Conservation (phyloP, 2,113 vertebrate genomes). For the Brachionichthys hirsutus region DNA sequence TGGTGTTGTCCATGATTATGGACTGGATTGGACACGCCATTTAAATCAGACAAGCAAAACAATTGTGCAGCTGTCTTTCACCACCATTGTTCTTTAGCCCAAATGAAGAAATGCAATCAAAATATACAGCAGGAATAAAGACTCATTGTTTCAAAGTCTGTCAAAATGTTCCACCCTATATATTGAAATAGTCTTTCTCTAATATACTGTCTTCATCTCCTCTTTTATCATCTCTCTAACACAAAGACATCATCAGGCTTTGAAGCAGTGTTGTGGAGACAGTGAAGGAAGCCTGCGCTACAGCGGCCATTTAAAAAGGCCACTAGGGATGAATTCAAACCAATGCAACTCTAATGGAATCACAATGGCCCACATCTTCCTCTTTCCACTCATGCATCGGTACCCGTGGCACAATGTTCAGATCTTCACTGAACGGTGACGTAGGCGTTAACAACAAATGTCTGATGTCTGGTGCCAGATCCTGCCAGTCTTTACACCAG, state of each 20-base stretch:
- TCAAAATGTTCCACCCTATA: neutral
- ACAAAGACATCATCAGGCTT: slow-evolving; percentile 15
- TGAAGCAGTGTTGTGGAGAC: slow-evolving; percentile 4
- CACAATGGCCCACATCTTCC: slow-evolving; percentile 50
- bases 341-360: slow-evolving; percentile 68
- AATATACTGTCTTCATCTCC: too few species aligned
- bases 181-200: too few species aligned
- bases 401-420: slow-evolving; percentile 1
- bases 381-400: slow-evolving; percentile 28
- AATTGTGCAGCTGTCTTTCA: too few species aligned
- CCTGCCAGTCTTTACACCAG: neutral
- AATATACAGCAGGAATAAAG: neutral
- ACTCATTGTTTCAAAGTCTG: neutral
- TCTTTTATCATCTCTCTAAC: neutral
- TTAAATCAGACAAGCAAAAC: too few species aligned
- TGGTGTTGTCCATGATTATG: too few species aligned
- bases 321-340: slow-evolving; percentile 71
- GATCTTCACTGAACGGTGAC: slow-evolving; percentile 19
- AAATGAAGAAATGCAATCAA: neutral
- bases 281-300: slow-evolving; percentile 35
- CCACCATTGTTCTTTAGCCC: neutral
- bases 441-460: slow-evolving; percentile 23
- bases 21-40: too few species aligned
- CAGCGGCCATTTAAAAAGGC: slow-evolving; percentile 58
- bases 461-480: slow-evolving; percentile 24